Evolutionary conservation across 2,888 invertebrate species (phyloP), one percentile per base, ranked within the genome.

Genomic region (Drosophila infuscata): DNA sequence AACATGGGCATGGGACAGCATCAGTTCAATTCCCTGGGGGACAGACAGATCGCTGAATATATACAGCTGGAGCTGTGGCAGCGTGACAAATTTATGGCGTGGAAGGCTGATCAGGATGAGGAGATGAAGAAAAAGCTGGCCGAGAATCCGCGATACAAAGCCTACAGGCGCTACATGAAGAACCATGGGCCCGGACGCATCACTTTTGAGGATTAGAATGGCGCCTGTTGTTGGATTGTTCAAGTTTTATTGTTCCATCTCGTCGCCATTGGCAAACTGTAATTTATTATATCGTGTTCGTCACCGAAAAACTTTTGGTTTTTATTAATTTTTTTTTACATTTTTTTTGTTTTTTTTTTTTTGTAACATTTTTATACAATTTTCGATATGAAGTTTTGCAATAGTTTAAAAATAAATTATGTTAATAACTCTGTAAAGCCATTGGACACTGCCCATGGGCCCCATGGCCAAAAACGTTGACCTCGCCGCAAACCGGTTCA

Each of bases 141-240:
- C 0, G 97, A 98, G 87, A 98, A 96, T 93, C 96, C 96, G 61
- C 95, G 96, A 90, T 97, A 98, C 92, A 98, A 98, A 93, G 96
- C 97, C 75, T 98, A 98, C 91, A 94, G 98, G 72, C 94, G 98
- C 68, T 98, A 97, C 92, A 96, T 98, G 94, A 98, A 97, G 93
- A 97, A 96, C 88, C 97, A 98, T 91, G 98, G 98, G 4, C 95
- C 97, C 0, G 96, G 97, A 1, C 95, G 98, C 90, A 97, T 98
- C 94, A 97, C 97, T n/a, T 98, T 98, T 92, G 97, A 97, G 88
- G 97, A 97, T 92, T 97, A 92, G 81, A 52, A 32, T 52, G 61
- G 53, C 53, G 43, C 29, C 59, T 51, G 52, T 61, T 65, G 73
- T 61, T 65, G 76, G 81, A 56, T 56, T 78, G 77, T 77, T 91